phyloP scores from a whole-genome alignment of 92 coral and sea anemone genomes.

The Palythoa heliodiscus region DNA sequence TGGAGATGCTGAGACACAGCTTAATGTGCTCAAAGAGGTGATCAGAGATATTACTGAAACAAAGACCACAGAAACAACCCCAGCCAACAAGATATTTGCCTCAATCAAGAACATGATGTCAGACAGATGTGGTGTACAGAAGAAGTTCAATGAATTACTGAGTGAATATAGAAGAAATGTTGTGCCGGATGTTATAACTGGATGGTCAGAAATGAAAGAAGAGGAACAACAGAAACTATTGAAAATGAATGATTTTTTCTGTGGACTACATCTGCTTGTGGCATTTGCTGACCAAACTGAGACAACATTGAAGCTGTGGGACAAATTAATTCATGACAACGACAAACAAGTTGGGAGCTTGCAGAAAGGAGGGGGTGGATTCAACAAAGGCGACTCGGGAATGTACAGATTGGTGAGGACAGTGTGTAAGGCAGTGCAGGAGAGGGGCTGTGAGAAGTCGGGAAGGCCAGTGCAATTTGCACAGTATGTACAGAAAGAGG shows the following conservation, averaged over 20 bases:
- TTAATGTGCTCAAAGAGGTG: constrained; percentile 19
- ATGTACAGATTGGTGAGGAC: constrained; percentile 38
- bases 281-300: constrained; percentile 14
- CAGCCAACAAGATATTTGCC: background rate
- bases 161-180: background rate
- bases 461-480: constrained; percentile 12
- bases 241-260: background rate
- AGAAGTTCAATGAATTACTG: constrained; percentile 15
- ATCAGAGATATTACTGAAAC: background rate
- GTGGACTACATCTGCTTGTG: constrained; percentile 4
- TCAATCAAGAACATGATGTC: constrained; percentile 29
- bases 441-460: constrained; percentile 37
- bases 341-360: constrained; percentile 36
- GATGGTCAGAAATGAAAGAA: constrained; percentile 2
- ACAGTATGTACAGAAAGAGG: background rate
- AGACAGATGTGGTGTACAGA: background rate
- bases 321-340: constrained; percentile 26
- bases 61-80: too few species aligned
- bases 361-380: constrained; percentile 3
- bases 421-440: constrained; percentile 51
- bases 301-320: constrained; percentile 39
- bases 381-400: constrained; percentile 38
- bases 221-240: background rate
- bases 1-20: constrained; percentile 35
- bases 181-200: constrained; percentile 8